Base-by-base conservation (phyloP, 2,888 invertebrate genomes). In the Rhogogaster chlorosoma region DNA sequence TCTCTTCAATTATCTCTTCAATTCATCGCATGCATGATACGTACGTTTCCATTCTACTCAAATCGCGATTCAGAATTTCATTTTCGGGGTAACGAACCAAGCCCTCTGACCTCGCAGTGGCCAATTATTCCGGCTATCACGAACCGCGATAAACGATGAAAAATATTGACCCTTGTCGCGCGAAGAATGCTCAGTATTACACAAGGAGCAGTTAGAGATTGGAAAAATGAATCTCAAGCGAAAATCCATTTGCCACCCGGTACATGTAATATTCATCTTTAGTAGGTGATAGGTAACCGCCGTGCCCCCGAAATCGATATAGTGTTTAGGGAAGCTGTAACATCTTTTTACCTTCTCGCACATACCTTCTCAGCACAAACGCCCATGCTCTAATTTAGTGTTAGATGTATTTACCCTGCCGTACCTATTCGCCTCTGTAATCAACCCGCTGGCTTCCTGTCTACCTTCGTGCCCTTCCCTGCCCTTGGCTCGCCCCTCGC, bases 291-390 rank as follows among this genome's bases (percentile, higher is more conserved):
- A 86, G 86, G 86, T 86, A 84, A 86, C 85, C 84, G 87, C 86
- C 32, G 77, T 64, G 64, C 64, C 87, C 87, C 87, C 88, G 89
- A 91, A 90, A 92, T 92, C 91, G 89, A 92, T 92, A 91, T 89
- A 89, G 89, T 90, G 89, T 90, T 92, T 90, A 89, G 90, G 88
- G 83, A 83, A 83, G 83, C 83, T 83, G 83, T 83, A 88, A 89
- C 89, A 88, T 89, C 90, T 90, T 90, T 91, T 88, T 89, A 89
- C 88, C 89, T 88, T 90, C 90, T 89, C 90, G 88, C 88, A 85
- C 86, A 84, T 61, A 32, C 49, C 29, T 53, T 32, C 22, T 49
- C 15, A 18, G 73, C 82, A 18, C 32, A 29, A 77, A 64, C 15
- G 7, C 45, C 75, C 45, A 10, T n/a, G 29, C 67, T 77, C 18